Evolutionary conservation across 1,140 invertebrate species (phyloP), one percentile per base, ranked within the genome.

Genomic region (Pogonomyrmex californicus): DNA sequence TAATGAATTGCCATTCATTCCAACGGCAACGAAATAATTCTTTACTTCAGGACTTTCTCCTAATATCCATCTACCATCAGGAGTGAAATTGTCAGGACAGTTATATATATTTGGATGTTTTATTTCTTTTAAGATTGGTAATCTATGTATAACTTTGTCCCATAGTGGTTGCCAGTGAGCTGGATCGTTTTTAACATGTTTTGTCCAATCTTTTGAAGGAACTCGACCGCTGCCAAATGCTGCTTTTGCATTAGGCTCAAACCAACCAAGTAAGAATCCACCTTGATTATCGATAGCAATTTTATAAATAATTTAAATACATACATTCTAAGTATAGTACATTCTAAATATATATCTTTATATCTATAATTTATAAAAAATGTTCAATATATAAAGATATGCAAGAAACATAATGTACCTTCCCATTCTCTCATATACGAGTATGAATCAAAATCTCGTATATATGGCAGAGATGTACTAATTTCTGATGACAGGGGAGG

Each of bases 21-120:
- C 96, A 90, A 97, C 97, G 56, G 97, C 97, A n/a, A 98, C 97
- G 95, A 97, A 98, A 94, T 98, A 98, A 91, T 98, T 98, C 62
- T 96, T 95, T 14, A 96, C 96, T 96, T 98, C 97, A 10, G 97
- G 96, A 65, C 96, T 96, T 94, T 98, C 97, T 38, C 98, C 98
- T 30, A 98, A 92, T 89, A 97, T 96, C 96, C 96, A 97, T 90
- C 96, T 94, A 7, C 96, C 96, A 95, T 97, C 96, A 4, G 98
- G 98, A 66, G 97, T 98, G 94, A 98, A 98, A 93, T 96, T 97
- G 95, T 98, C 97, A 4, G 97, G 97, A 60, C 96, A 97, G 90
- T 97, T 97, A 36, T 96, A 95, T 23, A 98, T 91, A 81, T 96
- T 95, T 23, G 97, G 96, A 49, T 96, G 87, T 58, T 96, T 91